Evolutionary conservation across 2,797 vertebrate species (phyloP), one percentile per base, ranked within the genome.

Genomic region (Leptoclinus maculatus): DNA sequence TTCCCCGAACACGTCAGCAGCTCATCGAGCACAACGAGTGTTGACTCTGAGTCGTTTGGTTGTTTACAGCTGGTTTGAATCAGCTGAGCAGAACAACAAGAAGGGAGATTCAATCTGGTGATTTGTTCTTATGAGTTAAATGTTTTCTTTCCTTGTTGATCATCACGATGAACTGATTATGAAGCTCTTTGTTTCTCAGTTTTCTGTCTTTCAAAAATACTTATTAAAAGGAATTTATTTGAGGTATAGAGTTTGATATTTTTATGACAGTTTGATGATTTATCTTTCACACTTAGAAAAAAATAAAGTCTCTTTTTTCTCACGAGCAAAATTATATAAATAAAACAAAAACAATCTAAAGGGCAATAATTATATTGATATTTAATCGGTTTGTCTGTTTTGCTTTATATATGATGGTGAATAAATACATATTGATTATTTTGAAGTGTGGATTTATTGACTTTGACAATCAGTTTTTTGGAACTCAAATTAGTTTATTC

Each of bases 371-470:
- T 6, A 32, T 45, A 47, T 17, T 4, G 2, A 36, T 16, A 56
- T 56, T 58, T 21, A 53, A 14, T 58, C 13, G 21, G 43, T 36
- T 29, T 38, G 41, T 49, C 10, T 47, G 14, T 41, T 25, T 17
- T 19, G 7, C 2, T 72, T 74, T 41, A 36, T n/a, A 3, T 25
- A 17, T 27, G 49, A 59, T 34, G 66, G 66, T 64, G 8, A 59
- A 43, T 43, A 43, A 41, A 63, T 17, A 57, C 54, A 29, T 53
- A 41, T 10, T 5, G 14, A 41, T 3, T n/a, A 21, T 64, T 74
- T 59, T 63, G 6, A 65, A 62, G 65, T 47, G 23, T 79, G 36
- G 19, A 29, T 56, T 56, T 16, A 29, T 56, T 27, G 19, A 49
- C 21, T 45, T 45, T 49, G 21, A 47, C 45, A 0, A 3, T 14